Base-by-base conservation (phyloP, 2,113 vertebrate species). In the Rhinolophus sinicus region DNA sequence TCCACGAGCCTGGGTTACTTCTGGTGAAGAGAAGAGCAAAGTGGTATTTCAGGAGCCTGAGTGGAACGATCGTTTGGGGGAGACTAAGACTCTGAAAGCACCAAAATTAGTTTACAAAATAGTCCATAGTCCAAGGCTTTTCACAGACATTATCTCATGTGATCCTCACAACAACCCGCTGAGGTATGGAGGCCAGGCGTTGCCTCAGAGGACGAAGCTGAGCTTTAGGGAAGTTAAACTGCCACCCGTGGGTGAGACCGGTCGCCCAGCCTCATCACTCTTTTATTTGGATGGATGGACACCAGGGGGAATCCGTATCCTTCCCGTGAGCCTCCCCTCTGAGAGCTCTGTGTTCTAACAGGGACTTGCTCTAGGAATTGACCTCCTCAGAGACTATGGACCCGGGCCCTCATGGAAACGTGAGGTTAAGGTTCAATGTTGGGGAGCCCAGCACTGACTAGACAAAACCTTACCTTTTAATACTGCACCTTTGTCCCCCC, bases 81-180 rank as follows among this genome's bases (percentile, higher is more conserved):
- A 78, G 18, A 33, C 50, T 47, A 84, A 50, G 30, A 87, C 62
- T 67, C 47, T 35, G 30, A 62, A 62, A 85, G 30, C 21, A 47
- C 26, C n/a, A 58, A 54, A 44, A 62, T 80, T 33, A 30, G 38
- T 19, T 11, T 14, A 15, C 35, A 77, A 73, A 80, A n/a, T 21
- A 50, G 56, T 22, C 76, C 75, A 47, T 4, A 89, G 38, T 19
- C 47, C 12, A 24, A 35, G 50, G 40, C n/a, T 72, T 84, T 95
- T 94, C 58, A 54, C n/a, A 94, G 77, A 92, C 72, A 86, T 50
- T 62, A 69, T 14, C 58, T 94, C 67, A 10, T 22, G 47, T n/a
- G 67, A 86, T 44, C 85, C 72, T 93, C 89, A 82, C 80, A 90
- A 86, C 73, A 94, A 35, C 64, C 47, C 52, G 69, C 33, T 90